phyloP scores from a whole-genome alignment of 1,140 invertebrate species.

The Trichogramma pretiosum region DNA sequence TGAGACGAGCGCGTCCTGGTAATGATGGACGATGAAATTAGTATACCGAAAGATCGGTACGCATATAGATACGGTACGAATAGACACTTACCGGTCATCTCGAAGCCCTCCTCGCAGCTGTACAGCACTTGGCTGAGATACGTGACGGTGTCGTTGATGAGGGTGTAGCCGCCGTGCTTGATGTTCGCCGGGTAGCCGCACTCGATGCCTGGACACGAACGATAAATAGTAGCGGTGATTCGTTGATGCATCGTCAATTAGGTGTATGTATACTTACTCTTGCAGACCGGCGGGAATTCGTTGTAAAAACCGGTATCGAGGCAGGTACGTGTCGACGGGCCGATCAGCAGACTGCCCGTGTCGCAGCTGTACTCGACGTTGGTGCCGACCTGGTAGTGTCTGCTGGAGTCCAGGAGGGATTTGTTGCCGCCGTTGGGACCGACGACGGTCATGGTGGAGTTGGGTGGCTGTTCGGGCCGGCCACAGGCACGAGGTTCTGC shows the following conservation, averaged over 20 bases:
- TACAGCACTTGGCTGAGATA: constrained; percentile 82
- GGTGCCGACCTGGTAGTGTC: constrained; percentile 72
- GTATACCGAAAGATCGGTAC: too few relatives aligned
- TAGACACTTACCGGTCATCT: constrained; percentile 56
- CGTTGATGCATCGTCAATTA: too few relatives aligned
- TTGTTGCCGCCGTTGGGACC: constrained; percentile 29
- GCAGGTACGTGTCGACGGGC: constrained; percentile 73
- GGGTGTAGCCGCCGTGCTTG: constrained; percentile 66
- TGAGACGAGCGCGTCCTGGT: constrained; percentile 62
- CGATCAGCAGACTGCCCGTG: constrained; percentile 76
- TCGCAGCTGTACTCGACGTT: constrained; percentile 82
- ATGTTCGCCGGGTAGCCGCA: constrained; percentile 84
- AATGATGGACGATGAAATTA: constrained; percentile 9
- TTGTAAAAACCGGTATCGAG: constrained; percentile 88
- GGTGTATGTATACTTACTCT: constrained; percentile 56
- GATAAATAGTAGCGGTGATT: background rate
- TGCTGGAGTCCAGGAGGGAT: constrained; percentile 21
- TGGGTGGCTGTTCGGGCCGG: constrained; percentile 82
- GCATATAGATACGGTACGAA: background rate
- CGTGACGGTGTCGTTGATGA: constrained; percentile 74
- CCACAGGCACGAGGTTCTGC: constrained; percentile 82
- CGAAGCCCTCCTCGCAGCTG: constrained; percentile 71
- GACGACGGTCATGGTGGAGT: constrained; percentile 72
- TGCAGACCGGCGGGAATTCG: constrained; percentile 87
- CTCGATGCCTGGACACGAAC: constrained; percentile 61